phyloP scores from a whole-genome alignment of 2,797 vertebrate genomes.

The Brachyalestes nurse region DNA sequence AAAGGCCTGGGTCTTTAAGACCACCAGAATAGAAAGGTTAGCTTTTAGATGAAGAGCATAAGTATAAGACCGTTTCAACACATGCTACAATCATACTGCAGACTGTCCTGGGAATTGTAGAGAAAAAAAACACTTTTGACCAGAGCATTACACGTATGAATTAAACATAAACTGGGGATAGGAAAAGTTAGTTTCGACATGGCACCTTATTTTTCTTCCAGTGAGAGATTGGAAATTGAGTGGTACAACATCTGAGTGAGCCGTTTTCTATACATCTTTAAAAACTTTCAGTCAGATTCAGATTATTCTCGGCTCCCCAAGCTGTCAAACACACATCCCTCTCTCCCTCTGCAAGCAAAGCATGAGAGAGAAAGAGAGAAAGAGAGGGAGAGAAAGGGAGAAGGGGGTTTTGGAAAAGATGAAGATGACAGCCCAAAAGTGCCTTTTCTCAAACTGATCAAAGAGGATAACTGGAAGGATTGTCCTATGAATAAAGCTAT shows the following conservation, averaged over 20 bases:
- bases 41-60: conserved; percentile 26
- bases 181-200: conserved; percentile 36
- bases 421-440: conserved; percentile 57
- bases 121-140: conserved; percentile 44
- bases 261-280: conserved; percentile 48
- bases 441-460: conserved; percentile 52
- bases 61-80: conserved; percentile 30
- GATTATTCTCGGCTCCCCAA: conserved; percentile 55
- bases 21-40: conserved; percentile 5
- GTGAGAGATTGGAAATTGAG: conserved; percentile 42
- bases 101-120: conserved; percentile 21
- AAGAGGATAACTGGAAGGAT: conserved; percentile 53
- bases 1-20: neutral
- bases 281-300: conserved; percentile 51
- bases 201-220: conserved; percentile 23
- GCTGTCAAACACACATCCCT: conserved; percentile 49
- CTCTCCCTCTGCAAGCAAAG: conserved; percentile 44
- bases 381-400: neutral
- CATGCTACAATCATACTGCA: conserved; percentile 30
- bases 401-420: conserved; percentile 33
- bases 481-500: conserved; percentile 57
- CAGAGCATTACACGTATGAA: conserved; percentile 47
- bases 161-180: conserved; percentile 42
- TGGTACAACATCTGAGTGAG: conserved; percentile 29
- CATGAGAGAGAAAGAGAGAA: conserved; percentile 28